A percentile compares a stretch with the other conserved stretches of the same genome.
Conservation (phyloP, 2,888 invertebrate species). For the Adelphocoris suturalis region DNA sequence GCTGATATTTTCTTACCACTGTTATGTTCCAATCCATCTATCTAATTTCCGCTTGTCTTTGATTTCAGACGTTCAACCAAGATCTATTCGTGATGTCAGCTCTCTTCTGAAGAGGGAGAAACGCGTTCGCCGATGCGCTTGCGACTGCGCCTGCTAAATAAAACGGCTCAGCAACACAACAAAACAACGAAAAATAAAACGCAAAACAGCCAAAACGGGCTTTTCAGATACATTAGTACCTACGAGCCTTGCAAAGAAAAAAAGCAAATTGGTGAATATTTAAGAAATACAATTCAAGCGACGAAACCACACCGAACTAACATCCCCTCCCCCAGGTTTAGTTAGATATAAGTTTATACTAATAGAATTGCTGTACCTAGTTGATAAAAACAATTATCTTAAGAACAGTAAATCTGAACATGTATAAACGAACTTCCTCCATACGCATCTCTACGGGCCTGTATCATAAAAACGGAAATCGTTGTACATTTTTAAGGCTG, state of each 20-base stretch:
- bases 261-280: neutral
- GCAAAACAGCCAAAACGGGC: neutral
- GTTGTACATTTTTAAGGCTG: neutral
- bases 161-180: constrained; percentile 4
- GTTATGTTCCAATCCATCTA: no score
- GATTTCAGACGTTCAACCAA: constrained; percentile 88
- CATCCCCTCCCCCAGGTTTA: neutral
- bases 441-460: neutral
- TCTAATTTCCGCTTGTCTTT: no score
- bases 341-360: neutral
- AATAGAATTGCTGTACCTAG: neutral
- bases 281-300: constrained; percentile 4
- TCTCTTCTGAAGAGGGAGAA: constrained; percentile 81
- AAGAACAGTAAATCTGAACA: neutral
- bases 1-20: no score
- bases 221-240: neutral
- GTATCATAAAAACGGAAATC: neutral
- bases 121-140: constrained; percentile 87
- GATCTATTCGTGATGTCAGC: constrained; percentile 85
- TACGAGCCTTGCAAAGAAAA: neutral
- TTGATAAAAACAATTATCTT: neutral
- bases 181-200: neutral
- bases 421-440: neutral
- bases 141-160: constrained; percentile 82
- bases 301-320: constrained; percentile 59